Evolutionary conservation across 2,888 invertebrate genomes (phyloP).

Genomic region (Galeopsomyia nigrocyanea): DNA sequence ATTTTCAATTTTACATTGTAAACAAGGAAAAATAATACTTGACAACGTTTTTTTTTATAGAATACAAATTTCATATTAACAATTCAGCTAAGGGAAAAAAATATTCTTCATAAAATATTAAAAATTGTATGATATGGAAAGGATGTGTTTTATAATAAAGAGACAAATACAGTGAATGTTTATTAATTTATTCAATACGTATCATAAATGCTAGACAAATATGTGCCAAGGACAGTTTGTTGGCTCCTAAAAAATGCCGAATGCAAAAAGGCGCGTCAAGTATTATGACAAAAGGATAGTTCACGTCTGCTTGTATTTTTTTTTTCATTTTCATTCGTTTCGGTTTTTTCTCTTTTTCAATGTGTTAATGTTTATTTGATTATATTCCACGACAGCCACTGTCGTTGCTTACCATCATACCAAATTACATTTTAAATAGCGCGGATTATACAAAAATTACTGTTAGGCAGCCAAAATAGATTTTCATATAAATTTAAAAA

Average conservation of each 20-base stretch:
- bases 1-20: too few relatives aligned
- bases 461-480: conserved; percentile 56
- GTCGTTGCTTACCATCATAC: conserved; percentile 10
- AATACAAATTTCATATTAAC: too few relatives aligned
- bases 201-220: conserved; percentile 66
- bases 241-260: conserved; percentile 59
- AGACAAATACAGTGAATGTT: conserved; percentile 39
- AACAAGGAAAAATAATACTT: too few relatives aligned
- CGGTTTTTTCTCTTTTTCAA: conserved; percentile 20
- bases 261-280: conserved; percentile 52
- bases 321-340: conserved; percentile 8
- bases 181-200: conserved; percentile 57
- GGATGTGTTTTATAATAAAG: neutral
- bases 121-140: too few relatives aligned
- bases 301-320: conserved; percentile 26
- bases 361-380: conserved; percentile 14
- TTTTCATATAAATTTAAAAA: conserved; percentile 55
- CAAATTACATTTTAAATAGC: conserved; percentile 29
- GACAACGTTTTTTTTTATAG: too few relatives aligned
- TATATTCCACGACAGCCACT: conserved; percentile 15
- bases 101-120: too few relatives aligned
- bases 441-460: conserved; percentile 45
- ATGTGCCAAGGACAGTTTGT: conserved; percentile 64
- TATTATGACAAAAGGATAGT: conserved; percentile 45
- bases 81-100: too few relatives aligned